These are phyloP conservation scores for Nomada lathburiana DNA, from an alignment of 2,888 invertebrate genomes.

Conservation along the genomic window DNA sequence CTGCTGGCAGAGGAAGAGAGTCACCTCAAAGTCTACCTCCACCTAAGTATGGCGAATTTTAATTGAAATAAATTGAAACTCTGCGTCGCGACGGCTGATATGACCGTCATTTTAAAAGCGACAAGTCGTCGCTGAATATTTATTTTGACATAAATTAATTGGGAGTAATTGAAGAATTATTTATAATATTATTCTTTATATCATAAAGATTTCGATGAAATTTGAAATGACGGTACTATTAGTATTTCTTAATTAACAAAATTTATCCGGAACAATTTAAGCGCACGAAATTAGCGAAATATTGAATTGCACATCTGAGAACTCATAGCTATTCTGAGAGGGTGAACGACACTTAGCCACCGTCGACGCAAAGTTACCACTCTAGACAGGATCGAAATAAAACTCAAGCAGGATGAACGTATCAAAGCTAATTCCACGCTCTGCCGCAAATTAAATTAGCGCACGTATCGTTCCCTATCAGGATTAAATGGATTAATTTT, in stretches of 20 bases:
- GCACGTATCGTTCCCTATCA: constrained; percentile 4
- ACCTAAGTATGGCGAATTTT: constrained; percentile 85
- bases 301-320: not conserved
- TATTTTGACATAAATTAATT: not conserved
- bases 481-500: constrained; percentile 27
- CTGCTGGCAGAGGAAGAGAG: constrained; percentile 88
- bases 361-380: not conserved
- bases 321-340: not conserved
- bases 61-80: constrained; percentile 12
- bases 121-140: not conserved
- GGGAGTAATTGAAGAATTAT: not conserved
- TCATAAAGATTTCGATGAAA: too few species aligned
- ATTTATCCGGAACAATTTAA: not conserved
- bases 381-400: not conserved
- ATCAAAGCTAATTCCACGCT: constrained; percentile 5
- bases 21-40: constrained; percentile 87
- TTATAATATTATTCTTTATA: too few species aligned
- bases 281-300: not conserved
- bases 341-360: not conserved
- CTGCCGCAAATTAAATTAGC: constrained; percentile 15
- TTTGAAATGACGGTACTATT: too few species aligned
- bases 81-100: not conserved
- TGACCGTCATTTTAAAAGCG: not conserved
- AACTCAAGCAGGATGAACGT: not conserved
- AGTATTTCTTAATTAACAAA: too few species aligned